Evolutionary conservation across 2,113 vertebrate genomes (phyloP).

Genomic region (Epinephelus lanceolatus): DNA sequence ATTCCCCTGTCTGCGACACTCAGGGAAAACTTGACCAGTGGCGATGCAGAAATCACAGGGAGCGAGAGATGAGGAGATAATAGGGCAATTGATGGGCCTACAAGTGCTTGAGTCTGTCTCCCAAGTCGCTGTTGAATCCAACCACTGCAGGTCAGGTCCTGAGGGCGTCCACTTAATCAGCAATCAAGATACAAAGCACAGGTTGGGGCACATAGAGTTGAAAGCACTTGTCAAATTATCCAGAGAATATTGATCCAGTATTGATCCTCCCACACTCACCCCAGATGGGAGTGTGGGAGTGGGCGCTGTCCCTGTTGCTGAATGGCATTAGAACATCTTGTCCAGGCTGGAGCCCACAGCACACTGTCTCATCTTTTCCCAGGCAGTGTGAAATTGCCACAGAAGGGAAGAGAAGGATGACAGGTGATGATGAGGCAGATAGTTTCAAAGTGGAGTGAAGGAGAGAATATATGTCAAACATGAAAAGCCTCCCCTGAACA

Average conservation of each 20-base stretch:
- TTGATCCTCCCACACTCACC: slow-evolving; percentile 35
- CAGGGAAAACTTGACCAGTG: not conserved
- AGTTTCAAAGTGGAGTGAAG: slow-evolving; percentile 31
- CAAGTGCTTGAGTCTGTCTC: slow-evolving; percentile 34
- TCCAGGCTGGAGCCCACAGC: slow-evolving; percentile 12
- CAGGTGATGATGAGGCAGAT: slow-evolving; percentile 40
- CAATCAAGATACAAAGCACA: slow-evolving; percentile 66
- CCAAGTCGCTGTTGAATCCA: slow-evolving; percentile 24
- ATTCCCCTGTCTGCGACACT: not conserved
- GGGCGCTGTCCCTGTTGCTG: slow-evolving; percentile 20
- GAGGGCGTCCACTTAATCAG: slow-evolving; percentile 55
- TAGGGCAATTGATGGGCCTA: slow-evolving; percentile 36
- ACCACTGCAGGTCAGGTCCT: slow-evolving; percentile 48
- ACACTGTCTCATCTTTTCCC: slow-evolving; percentile 19
- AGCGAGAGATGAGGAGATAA: slow-evolving; percentile 44
- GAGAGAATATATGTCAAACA: slow-evolving; percentile 27
- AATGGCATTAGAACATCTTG: slow-evolving; percentile 14
- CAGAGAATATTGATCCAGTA: slow-evolving; percentile 56
- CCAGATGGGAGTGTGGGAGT: slow-evolving; percentile 12
- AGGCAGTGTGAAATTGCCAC: not conserved
- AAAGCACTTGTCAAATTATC: slow-evolving; percentile 75
- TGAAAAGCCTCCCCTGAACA: slow-evolving; percentile 32
- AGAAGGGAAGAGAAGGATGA: slow-evolving; percentile 28
- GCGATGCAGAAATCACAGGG: slow-evolving; percentile 4
- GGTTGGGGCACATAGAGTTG: slow-evolving; percentile 56